These are phyloP conservation scores for Drosophila punjabiensis DNA, from an alignment of 1,140 invertebrate genomes.

Conservation along the genomic window DNA sequence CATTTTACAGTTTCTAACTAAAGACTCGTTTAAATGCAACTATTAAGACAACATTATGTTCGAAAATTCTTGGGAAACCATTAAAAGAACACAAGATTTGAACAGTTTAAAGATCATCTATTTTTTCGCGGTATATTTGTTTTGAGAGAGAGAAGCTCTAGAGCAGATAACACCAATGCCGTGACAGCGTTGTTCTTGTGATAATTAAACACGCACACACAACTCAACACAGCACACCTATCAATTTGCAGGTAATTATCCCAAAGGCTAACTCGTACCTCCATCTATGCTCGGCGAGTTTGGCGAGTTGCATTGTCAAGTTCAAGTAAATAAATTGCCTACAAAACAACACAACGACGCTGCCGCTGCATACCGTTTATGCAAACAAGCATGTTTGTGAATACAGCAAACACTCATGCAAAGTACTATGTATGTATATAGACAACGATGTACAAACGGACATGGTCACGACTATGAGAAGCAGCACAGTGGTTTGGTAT, in stretches of 20 bases:
- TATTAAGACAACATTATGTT: not conserved
- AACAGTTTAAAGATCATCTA: not conserved
- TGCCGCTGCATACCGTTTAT: slow-evolving; percentile 38
- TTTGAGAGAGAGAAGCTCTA: not conserved
- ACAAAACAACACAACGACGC: slow-evolving; percentile 9
- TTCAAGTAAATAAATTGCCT: slow-evolving; percentile 75
- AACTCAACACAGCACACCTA: slow-evolving; percentile 6
- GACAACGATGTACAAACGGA: slow-evolving; percentile 4
- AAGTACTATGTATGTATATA: slow-evolving; percentile 17
- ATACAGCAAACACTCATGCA: slow-evolving; percentile 18
- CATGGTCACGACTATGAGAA: slow-evolving; percentile 33
- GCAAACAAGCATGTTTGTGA: slow-evolving; percentile 49
- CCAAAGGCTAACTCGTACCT: slow-evolving; percentile 39
- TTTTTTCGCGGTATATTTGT: not conserved
- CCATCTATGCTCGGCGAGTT: slow-evolving; percentile 34
- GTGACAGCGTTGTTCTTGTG: slow-evolving; percentile 18
- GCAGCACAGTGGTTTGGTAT: slow-evolving; percentile 9
- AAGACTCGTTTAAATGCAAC: not conserved
- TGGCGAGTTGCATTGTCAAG: slow-evolving; percentile 68
- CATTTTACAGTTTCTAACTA: too few relatives aligned
- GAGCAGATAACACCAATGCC: not conserved
- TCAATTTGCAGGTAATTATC: slow-evolving; percentile 45
- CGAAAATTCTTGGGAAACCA: not conserved
- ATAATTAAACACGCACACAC: slow-evolving; percentile 17
- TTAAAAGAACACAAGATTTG: not conserved